Base-by-base conservation (phyloP, 2,113 vertebrate genomes). In the Synodontis membranacea region DNA sequence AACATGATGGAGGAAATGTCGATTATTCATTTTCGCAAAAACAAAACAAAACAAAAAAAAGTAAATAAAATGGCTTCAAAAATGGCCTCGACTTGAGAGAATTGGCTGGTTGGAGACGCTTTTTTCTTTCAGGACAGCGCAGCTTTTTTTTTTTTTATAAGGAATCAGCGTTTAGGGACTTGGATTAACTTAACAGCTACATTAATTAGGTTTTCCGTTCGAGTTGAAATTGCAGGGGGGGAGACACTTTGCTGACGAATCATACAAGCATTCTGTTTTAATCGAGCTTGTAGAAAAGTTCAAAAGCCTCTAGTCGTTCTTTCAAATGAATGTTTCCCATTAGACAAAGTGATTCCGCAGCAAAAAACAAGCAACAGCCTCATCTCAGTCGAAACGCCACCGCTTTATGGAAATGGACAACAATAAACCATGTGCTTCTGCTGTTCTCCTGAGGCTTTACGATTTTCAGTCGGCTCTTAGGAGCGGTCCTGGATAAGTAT, bases 361-460 rank as follows among this genome's bases (percentile, higher is more conserved):
- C 31, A 54, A 34, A 79, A 34, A 79, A n/a, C n/a, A 14, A 52
- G n/a, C 17, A 79, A 23, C 48, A 54, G 37, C 1, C n/a, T 25
- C n/a, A 54, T 34, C 19, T 79, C 28, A 52, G n/a, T 34, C 1
- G 48, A 52, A 78, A 78, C 2, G n/a, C 48, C 75, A 78, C 75
- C n/a, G 21, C 34, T 78, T 52, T 78, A 78, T 52, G n/a, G n/a
- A 78, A 78, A 50, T 5, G n/a, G 75, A 52, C 75, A 52, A 54
- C 76, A 79, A 54, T 79, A 52, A 79, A 79, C 54, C 50, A 21
- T 23, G 17, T 4, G 21, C 19, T 79, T 9, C 76, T 23, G 76
- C 76, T 79, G 76, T 34, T 54, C 31, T 79, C 46, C 46, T 78
- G 11, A 34, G 48, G 76, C 76, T 54, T 79, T 37, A 79, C 12